phyloP scores from a whole-genome alignment of 1,140 invertebrate species.

The Oryctes rhinoceros region DNA sequence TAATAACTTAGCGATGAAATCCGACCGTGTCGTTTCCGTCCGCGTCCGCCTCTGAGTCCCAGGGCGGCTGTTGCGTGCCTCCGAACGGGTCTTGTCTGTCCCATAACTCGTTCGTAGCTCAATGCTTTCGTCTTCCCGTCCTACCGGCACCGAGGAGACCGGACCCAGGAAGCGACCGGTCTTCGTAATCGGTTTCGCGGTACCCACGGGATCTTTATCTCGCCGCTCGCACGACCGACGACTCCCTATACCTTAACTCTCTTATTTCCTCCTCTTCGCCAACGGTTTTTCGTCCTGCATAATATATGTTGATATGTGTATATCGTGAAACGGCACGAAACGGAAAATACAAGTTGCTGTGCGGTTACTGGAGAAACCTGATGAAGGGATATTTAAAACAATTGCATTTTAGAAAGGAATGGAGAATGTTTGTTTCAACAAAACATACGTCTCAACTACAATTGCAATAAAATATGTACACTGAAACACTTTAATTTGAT shows the following conservation, averaged over 20 bases:
- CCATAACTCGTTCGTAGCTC: slow-evolving; percentile 44
- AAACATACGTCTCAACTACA: too few relatives aligned
- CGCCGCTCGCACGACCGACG: slow-evolving; percentile 11
- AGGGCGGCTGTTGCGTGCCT: slow-evolving; percentile 47
- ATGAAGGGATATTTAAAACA: too few relatives aligned
- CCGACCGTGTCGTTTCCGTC: slow-evolving; percentile 15
- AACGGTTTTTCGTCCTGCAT: background rate
- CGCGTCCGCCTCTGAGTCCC: slow-evolving; percentile 43
- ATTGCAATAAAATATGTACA: too few relatives aligned
- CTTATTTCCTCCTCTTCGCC: background rate
- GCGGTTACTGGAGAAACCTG: too few relatives aligned
- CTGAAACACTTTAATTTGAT: too few relatives aligned
- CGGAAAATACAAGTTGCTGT: too few relatives aligned
- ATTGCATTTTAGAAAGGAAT: too few relatives aligned
- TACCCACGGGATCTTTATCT: slow-evolving; percentile 48
- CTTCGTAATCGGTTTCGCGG: slow-evolving; percentile 48
- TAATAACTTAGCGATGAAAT: slow-evolving; percentile 32
- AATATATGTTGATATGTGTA: slow-evolving; percentile 4
- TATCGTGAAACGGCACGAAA: background rate
- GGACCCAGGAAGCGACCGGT: slow-evolving; percentile 26
- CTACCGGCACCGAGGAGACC: background rate
- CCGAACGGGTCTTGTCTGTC: slow-evolving; percentile 42
- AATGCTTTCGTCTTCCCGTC: slow-evolving; percentile 6
- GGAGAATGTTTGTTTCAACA: too few relatives aligned
- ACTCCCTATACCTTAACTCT: slow-evolving; percentile 10